A percentile compares a stretch with the other conserved stretches of the same genome.
phyloP scores from a whole-genome alignment of 2,113 vertebrate genomes.

The Callopanchax toddi region DNA sequence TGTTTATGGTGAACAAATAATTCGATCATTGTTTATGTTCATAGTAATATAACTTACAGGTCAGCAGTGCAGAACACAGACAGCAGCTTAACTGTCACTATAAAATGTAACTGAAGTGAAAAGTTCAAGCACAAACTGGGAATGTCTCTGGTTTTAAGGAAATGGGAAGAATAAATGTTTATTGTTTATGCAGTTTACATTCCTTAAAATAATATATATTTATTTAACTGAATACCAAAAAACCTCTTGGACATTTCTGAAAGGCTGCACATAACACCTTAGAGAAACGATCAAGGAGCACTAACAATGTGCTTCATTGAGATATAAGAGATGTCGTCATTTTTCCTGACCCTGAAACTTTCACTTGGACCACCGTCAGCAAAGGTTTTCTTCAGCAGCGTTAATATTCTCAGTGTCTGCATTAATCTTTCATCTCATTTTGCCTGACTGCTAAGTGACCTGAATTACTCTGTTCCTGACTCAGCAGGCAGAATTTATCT shows the following conservation, averaged over 20 bases:
- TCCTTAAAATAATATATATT: too few relatives aligned
- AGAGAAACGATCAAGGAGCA: not conserved
- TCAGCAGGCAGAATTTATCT: slow-evolving; percentile 7
- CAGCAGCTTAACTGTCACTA: slow-evolving; percentile 15
- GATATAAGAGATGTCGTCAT: not conserved
- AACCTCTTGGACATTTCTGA: not conserved
- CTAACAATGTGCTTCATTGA: slow-evolving; percentile 1
- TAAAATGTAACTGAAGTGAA: slow-evolving; percentile 7
- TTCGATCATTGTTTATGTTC: not conserved
- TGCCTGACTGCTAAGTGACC: slow-evolving; percentile 8
- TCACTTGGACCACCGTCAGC: not conserved
- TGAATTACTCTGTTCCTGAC: slow-evolving; percentile 12
- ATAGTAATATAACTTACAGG: not conserved
- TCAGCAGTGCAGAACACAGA: slow-evolving; percentile 1
- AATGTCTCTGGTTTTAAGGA: slow-evolving; percentile 1
- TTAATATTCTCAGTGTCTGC: slow-evolving; percentile 20
- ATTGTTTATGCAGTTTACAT: not conserved
- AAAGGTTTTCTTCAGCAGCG: slow-evolving; percentile 4
- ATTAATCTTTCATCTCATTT: slow-evolving; percentile 8
- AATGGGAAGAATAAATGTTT: not conserved
- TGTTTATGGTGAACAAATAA: too few relatives aligned
- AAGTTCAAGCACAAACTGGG: slow-evolving; percentile 17
- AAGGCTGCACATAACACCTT: not conserved
- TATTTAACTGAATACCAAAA: not conserved
- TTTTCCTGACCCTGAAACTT: not conserved